Conservation (phyloP, 2,797 vertebrate species). For the Phrynocephalus forsythii region DNA sequence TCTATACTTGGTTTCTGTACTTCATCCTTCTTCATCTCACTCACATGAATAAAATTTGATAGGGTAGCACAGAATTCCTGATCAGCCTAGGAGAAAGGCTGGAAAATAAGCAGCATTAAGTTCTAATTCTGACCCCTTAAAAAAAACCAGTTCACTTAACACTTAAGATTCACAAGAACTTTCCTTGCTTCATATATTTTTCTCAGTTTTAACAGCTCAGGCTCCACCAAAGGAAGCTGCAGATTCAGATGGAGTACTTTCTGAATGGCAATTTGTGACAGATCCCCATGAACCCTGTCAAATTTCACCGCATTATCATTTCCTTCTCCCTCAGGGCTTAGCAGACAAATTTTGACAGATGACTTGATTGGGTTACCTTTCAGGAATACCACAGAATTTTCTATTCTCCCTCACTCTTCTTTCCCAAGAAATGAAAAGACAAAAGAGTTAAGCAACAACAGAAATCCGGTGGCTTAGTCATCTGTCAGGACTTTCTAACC, state of each 20-base stretch:
- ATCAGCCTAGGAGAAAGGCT: no score
- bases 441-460: conserved; percentile 18
- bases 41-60: no score
- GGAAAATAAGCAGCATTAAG: no score
- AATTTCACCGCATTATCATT: conserved; percentile 16
- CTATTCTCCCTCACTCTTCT: not conserved
- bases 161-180: not conserved
- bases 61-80: no score
- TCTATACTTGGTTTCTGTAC: no score
- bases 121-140: not conserved
- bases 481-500: conserved; percentile 10
- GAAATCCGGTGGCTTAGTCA: not conserved
- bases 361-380: conserved; percentile 29
- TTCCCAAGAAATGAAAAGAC: conserved; percentile 6
- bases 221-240: not conserved
- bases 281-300: conserved; percentile 34
- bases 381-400: conserved; percentile 23
- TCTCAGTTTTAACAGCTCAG: not conserved
- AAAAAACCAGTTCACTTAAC: not conserved
- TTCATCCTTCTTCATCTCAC: no score
- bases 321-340: conserved; percentile 12
- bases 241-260: conserved; percentile 23
- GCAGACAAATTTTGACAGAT: conserved; percentile 34
- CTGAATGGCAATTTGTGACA: conserved; percentile 32
- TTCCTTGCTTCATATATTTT: not conserved